These are phyloP conservation scores for Darevskia nairensis DNA, from an alignment of 2,797 vertebrate genomes.

Conservation along the genomic window DNA sequence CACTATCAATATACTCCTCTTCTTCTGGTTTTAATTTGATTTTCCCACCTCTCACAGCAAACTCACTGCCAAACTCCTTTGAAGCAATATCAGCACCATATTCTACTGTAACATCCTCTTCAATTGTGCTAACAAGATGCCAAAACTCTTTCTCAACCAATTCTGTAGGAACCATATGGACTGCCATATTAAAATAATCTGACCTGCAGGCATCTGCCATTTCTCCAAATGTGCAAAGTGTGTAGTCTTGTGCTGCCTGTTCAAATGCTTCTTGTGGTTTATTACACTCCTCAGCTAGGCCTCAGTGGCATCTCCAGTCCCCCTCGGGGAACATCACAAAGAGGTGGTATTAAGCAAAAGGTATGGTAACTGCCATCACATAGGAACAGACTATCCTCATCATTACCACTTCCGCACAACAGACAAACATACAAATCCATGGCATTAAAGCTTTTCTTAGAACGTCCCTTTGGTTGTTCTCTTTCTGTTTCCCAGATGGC, in stretches of 20 bases:
- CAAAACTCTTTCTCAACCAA: conserved; percentile 99
- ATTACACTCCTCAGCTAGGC: conserved; percentile 97
- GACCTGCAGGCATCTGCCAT: conserved; percentile 99
- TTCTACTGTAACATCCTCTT: conserved; percentile 97
- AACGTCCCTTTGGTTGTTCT: conserved; percentile 84
- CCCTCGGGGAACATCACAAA: conserved; percentile 96
- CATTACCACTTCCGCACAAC: conserved; percentile 89
- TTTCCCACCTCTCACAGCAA: conserved; percentile 90
- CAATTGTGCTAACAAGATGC: conserved; percentile 95
- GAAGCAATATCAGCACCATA: conserved; percentile 98
- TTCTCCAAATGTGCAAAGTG: conserved; percentile 93
- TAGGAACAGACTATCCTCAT: conserved; percentile 92
- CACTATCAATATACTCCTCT: conserved; percentile 94
- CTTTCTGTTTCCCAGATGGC: conserved; percentile 70
- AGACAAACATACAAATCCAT: conserved; percentile 96
- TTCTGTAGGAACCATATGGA: conserved; percentile 99
- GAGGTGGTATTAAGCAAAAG: conserved; percentile 95
- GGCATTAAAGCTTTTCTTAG: conserved; percentile 79
- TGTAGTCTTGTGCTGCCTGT: conserved; percentile 93
- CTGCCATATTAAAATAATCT: conserved; percentile 99
- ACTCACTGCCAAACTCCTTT: conserved; percentile 98
- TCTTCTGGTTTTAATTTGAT: conserved; percentile 90
- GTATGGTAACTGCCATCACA: conserved; percentile 99
- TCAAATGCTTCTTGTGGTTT: conserved; percentile 98
- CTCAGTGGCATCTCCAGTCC: conserved; percentile 98